Conservation (phyloP, 2,113 vertebrate genomes). For the Xenus cinereus region DNA sequence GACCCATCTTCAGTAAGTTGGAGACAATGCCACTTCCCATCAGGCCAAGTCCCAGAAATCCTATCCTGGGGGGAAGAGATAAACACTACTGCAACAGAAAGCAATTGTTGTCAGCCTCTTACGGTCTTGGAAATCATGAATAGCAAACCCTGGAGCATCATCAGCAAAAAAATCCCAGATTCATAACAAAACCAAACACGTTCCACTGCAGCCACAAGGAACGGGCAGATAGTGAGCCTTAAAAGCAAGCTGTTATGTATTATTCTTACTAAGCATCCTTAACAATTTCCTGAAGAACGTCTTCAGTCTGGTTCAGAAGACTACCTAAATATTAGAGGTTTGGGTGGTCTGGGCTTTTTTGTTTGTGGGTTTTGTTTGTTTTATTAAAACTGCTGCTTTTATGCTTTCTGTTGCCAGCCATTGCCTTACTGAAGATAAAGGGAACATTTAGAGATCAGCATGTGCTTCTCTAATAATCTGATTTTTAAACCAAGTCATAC, state of each 20-base stretch:
- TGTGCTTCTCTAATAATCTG: background rate
- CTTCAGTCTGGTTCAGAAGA: background rate
- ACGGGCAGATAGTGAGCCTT: background rate
- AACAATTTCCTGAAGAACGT: background rate
- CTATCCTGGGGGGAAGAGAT: conserved; percentile 83
- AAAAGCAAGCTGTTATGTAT: background rate
- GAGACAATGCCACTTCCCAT: conserved; percentile 98
- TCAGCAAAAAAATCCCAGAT: background rate
- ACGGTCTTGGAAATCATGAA: background rate
- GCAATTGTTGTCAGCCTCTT: background rate
- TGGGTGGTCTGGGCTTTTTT: background rate
- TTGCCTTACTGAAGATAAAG: background rate
- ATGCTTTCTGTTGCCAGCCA: background rate
- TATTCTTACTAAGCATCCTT: background rate
- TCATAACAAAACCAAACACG: background rate
- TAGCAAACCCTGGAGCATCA: background rate
- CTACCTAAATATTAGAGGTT: background rate
- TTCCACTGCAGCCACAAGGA: background rate
- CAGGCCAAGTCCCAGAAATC: conserved; percentile 94
- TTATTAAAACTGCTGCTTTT: background rate
- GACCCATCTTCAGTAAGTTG: conserved; percentile 98
- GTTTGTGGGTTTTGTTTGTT: background rate
- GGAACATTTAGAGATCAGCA: background rate
- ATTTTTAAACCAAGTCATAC: background rate
- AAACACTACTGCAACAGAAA: background rate